A percentile compares a stretch with the other conserved stretches of the same genome.
Evolutionary conservation across 2,113 vertebrate species (phyloP).

Genomic region (Grammomys surdaster): DNA sequence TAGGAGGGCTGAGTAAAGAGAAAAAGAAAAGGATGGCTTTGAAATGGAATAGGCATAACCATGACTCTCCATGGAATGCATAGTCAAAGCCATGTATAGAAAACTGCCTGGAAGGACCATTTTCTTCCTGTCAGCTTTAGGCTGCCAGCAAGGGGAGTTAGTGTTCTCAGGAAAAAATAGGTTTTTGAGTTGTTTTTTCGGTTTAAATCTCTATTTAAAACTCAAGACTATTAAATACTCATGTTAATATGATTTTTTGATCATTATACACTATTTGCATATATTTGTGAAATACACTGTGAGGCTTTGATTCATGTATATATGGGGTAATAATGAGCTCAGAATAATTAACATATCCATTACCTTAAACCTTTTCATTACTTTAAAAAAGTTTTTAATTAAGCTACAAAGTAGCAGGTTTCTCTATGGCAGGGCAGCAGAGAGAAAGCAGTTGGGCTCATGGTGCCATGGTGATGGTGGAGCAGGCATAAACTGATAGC

Average conservation of each 20-base stretch:
- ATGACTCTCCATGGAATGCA: not conserved
- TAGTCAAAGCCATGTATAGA: not conserved
- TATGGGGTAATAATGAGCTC: not conserved
- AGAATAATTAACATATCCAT: not conserved
- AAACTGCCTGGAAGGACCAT: not conserved
- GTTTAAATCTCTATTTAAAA: not conserved
- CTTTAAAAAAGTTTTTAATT: not conserved
- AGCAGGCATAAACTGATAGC: too few relatives aligned
- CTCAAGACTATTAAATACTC: not conserved
- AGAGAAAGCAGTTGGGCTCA: not conserved
- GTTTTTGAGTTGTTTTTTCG: not conserved
- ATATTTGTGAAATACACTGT: not conserved
- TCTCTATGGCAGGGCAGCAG: not conserved
- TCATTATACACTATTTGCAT: not conserved
- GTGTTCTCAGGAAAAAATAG: not conserved
- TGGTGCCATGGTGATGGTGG: not conserved
- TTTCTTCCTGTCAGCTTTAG: not conserved
- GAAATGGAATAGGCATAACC: not conserved
- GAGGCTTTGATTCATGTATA: conserved; percentile 4
- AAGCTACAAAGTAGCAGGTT: not conserved
- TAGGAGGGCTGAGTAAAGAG: not conserved
- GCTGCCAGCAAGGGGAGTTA: not conserved
- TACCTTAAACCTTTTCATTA: not conserved
- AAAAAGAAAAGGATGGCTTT: not conserved
- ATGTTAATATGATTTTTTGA: not conserved